These are phyloP conservation scores for Apistogramma diplotaenia DNA, from an alignment of 2,113 vertebrate genomes.

Conservation along the genomic window DNA sequence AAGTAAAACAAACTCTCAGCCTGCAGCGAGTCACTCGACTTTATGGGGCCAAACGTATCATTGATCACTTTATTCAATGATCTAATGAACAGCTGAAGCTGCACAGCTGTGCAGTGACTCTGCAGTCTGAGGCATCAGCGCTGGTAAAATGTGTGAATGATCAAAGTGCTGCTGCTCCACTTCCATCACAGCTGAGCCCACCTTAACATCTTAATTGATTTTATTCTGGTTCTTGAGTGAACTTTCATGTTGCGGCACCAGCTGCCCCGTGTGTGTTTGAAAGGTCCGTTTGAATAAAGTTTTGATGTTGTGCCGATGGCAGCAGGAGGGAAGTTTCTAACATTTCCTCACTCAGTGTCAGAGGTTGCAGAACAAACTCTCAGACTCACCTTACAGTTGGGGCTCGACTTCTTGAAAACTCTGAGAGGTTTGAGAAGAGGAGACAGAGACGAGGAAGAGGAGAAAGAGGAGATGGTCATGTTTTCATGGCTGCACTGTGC, in stretches of 20 bases:
- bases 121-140: no score
- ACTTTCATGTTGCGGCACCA: no score
- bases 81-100: no score
- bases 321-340: background rate
- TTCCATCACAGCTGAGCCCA: no score
- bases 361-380: background rate
- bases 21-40: no score
- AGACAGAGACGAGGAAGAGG: background rate
- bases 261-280: background rate
- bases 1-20: no score
- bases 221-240: background rate
- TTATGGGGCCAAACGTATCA: no score
- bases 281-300: background rate
- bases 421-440: slow-evolving; percentile 38
- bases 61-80: no score
- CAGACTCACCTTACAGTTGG: slow-evolving; percentile 78
- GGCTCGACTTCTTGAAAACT: slow-evolving; percentile 82
- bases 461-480: background rate
- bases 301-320: background rate
- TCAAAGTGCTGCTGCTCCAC: no score
- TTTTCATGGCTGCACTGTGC: background rate
- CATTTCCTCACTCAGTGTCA: background rate
- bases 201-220: background rate
- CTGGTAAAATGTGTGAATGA: no score
- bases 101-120: no score